Conservation (phyloP, 2,797 vertebrate species). For the Coreius guichenoti region DNA sequence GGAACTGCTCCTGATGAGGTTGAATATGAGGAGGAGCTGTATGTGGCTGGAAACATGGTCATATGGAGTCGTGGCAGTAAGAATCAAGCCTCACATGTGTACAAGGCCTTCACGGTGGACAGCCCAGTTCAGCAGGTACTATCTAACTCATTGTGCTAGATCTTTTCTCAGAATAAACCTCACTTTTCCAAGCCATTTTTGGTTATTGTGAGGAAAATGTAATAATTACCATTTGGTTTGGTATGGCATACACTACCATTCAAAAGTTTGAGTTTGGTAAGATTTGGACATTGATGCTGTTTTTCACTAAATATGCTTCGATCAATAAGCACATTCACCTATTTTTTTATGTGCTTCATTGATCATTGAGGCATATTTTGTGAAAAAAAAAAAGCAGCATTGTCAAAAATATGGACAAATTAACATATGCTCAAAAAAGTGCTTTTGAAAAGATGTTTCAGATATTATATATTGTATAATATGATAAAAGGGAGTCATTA, state of each 20-base stretch:
- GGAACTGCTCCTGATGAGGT: constrained; percentile 83
- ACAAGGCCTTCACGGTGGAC: constrained; percentile 97
- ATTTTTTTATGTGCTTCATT: too few relatives aligned
- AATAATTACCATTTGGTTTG: background rate
- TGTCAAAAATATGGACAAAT: too few relatives aligned
- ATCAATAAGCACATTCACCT: too few relatives aligned
- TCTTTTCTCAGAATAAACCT: background rate
- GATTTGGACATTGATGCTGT: background rate
- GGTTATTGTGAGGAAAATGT: background rate
- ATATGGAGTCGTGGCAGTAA: constrained; percentile 96
- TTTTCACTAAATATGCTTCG: too few relatives aligned
- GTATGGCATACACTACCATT: background rate
- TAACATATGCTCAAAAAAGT: too few relatives aligned
- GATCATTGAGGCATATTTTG: too few relatives aligned
- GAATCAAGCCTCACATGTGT: constrained; percentile 84
- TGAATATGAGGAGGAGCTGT: constrained; percentile 94
- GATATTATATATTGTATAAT: too few relatives aligned
- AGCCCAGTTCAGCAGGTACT: constrained; percentile 91
- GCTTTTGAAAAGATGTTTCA: too few relatives aligned
- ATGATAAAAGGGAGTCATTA: too few relatives aligned
- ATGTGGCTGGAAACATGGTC: constrained; percentile 91
- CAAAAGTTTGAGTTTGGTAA: background rate
- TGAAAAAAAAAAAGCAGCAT: too few relatives aligned
- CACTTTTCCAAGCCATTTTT: background rate
- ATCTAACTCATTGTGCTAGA: background rate